A percentile compares a stretch with the other conserved stretches of the same genome.
Conservation (phyloP, 2,888 invertebrate genomes). For the Quadroppia sp. region DNA sequence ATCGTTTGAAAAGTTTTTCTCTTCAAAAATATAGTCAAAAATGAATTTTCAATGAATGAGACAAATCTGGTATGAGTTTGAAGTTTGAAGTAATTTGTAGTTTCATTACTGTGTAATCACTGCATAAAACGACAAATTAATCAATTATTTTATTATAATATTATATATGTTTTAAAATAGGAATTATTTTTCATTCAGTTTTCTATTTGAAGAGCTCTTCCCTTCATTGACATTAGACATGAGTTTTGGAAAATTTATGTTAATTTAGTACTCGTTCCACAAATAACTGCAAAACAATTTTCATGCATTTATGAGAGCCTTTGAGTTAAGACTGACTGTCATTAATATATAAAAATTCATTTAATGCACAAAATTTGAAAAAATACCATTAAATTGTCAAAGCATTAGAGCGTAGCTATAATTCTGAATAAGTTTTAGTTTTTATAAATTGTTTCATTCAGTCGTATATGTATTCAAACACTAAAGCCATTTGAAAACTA, state of each 20-base stretch:
- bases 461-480: background rate
- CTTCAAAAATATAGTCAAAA: background rate
- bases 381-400: conserved; percentile 7
- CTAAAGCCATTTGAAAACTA: background rate
- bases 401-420: background rate
- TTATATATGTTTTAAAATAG: background rate
- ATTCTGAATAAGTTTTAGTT: background rate
- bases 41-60: background rate
- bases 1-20: conserved; percentile 6
- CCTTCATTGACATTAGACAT: conserved; percentile 17
- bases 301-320: background rate
- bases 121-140: conserved; percentile 17
- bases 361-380: background rate
- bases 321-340: background rate
- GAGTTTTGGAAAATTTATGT: background rate
- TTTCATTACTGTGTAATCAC: background rate
- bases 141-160: conserved; percentile 14
- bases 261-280: conserved; percentile 5
- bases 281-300: conserved; percentile 3
- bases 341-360: background rate
- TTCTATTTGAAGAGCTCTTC: background rate
- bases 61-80: background rate
- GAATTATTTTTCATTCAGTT: background rate
- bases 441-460: background rate
- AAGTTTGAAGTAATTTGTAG: background rate